A percentile compares a stretch with the other conserved stretches of the same genome.
phyloP scores from a whole-genome alignment of 2,113 vertebrate species.

The Aepyceros melampus region DNA sequence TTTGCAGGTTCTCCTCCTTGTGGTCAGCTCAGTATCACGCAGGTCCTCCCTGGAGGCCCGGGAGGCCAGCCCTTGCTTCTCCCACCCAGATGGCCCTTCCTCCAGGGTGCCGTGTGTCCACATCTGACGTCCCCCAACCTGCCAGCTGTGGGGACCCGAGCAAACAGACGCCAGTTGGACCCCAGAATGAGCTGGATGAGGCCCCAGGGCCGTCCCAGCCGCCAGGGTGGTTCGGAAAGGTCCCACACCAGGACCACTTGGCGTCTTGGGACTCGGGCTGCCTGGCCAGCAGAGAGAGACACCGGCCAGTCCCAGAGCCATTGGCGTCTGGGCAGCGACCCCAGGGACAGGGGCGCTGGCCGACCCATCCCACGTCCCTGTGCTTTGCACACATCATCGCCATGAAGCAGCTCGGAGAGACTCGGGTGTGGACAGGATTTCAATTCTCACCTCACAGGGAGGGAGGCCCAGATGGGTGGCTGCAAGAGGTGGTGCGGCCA shows the following conservation, averaged over 20 bases:
- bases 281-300: accelerated
- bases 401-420: accelerated
- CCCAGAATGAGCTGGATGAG: accelerated
- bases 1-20: background rate
- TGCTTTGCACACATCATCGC: accelerated
- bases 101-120: background rate
- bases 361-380: accelerated
- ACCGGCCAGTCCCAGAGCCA: background rate
- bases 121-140: background rate
- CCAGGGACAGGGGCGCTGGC: accelerated
- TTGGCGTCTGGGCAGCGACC: background rate
- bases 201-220: background rate
- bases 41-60: accelerated
- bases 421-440: background rate
- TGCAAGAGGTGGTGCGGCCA: background rate
- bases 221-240: background rate
- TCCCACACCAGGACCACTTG: accelerated
- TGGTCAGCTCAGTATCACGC: accelerated
- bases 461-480: background rate
- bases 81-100: background rate
- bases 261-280: accelerated
- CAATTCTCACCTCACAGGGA: background rate
- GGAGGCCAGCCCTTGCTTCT: background rate
- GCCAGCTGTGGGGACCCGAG: accelerated
- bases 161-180: background rate